Base-by-base conservation (phyloP, 2,888 invertebrate species). In the Morpho deidamia region DNA sequence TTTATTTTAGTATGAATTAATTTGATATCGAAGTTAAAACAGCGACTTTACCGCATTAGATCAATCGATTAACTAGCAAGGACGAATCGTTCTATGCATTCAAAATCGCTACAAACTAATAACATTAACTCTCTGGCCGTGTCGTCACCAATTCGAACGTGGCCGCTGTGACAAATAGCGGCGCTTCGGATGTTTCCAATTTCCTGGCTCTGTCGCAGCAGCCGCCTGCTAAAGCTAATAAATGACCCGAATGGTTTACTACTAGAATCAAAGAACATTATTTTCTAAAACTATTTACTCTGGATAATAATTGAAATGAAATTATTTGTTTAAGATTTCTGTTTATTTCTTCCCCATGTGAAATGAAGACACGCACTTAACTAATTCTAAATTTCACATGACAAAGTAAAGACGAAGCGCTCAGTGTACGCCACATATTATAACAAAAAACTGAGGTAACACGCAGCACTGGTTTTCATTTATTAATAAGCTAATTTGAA, bases 131-230 rank as follows among this genome's bases (percentile, higher is more conserved):
- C 58, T 68, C 67, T 69, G 73, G 70, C 69, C 61, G 58, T 68
- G 66, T 69, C 71, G 66, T 69, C 72, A 70, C 72, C 71, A 63
- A 63, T 61, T 63, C 65, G 68, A 68, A 71, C 69, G 55, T 55
- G 55, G 55, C 44, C 55, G 57, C 61, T 64, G 70, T 75, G 76
- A 76, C 79, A 79, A 79, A 76, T 74, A 72, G 68, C 66, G 65
- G 64, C 67, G 62, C 63, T 63, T 67, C 76, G 80, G 82, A 82
- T 79, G 81, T 79, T 77, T 76, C 73, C 80, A 77, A 81, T 82
- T 78, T 81, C 80, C 82, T 68, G 63, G 68, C 67, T 70, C 65
- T 51, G 53, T 57, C 56, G 56, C 56, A 51, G 44, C 54, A 44
- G 65, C 61, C 62, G 62, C 65, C 54, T 48, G 55, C 44, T 51